Base-by-base conservation (phyloP, 2,888 invertebrate genomes). In the Thymelicus acteon region DNA sequence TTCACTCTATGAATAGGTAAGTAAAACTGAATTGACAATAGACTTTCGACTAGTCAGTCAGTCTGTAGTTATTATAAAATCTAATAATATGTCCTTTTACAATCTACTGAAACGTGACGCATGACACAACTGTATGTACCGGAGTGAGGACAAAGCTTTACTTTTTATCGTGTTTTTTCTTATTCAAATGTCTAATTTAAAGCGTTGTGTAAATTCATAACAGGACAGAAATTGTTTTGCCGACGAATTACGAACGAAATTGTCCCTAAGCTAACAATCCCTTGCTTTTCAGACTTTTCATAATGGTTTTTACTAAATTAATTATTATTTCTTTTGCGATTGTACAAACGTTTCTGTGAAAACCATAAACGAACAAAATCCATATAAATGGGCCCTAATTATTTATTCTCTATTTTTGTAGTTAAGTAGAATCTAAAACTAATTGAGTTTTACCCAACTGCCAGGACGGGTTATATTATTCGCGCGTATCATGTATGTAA, bases 231-330 rank as follows among this genome's bases (percentile, higher is more conserved):
- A 52, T 60, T 67, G n/a, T 68, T 57, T 68, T 68, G 47, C 68
- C 15, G 37, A 58, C 62, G 69, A 57, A 63, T 65, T 63, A 57
- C 62, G 24, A 62, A 68, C 62, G 40, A 47, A 62, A 69, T 62
- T 68, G 54, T 62, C 62, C 62, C 57, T 68, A 62, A 68, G 47
- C 57, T 54, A 62, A 68, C 68, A 68, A 62, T 62, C 68, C 68
- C 19, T 64, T 62, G 48, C 62, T 37, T 19, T 68, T 54, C 37
- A 44, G 52, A 68, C 44, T 54, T 62, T 60, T 60, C 54, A 31
- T 57, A 69, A 69, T 15, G 68, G 62, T 62, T 69, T 62, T 69
- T 69, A 57, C 68, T 57, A 69, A 69, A 69, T 69, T 69, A 68
- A 68, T 62, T 69, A 62, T 52, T 63, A 39, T 54, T 54, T 39